Conservation (phyloP, 2,888 invertebrate species). For the Blastobasis lacticolella region DNA sequence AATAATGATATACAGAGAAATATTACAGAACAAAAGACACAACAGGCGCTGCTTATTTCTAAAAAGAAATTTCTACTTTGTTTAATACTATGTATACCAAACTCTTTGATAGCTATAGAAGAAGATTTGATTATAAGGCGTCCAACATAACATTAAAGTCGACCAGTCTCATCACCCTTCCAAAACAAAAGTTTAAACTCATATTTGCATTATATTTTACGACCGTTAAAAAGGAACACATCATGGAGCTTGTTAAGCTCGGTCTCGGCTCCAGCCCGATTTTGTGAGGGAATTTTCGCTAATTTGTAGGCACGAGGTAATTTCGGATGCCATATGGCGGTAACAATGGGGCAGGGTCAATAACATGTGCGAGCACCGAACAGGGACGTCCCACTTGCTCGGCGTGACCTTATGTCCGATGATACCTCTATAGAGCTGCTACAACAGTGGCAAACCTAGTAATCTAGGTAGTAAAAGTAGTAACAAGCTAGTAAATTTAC, state of each 20-base stretch:
- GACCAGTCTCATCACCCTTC: constrained; percentile 12
- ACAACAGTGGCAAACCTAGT: neutral
- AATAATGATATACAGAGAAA: too few relatives aligned
- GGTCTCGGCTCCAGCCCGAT: constrained; percentile 16
- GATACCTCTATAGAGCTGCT: constrained; percentile 40
- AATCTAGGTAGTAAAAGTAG: too few relatives aligned
- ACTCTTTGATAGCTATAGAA: too few relatives aligned
- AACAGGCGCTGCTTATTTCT: too few relatives aligned
- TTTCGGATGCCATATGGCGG: constrained; percentile 59
- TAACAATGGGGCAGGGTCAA: constrained; percentile 68
- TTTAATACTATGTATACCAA: too few relatives aligned
- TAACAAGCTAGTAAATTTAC: too few relatives aligned
- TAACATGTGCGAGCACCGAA: constrained; percentile 59
- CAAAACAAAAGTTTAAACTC: neutral
- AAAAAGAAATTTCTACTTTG: too few relatives aligned
- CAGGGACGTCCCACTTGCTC: constrained; percentile 60
- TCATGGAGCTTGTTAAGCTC: neutral
- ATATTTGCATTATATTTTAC: constrained; percentile 6
- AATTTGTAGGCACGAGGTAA: constrained; percentile 44
- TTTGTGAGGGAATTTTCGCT: constrained; percentile 31
- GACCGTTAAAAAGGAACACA: too few relatives aligned
- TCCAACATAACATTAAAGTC: too few relatives aligned
- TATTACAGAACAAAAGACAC: too few relatives aligned
- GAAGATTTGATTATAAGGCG: too few relatives aligned
- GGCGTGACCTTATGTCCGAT: constrained; percentile 43